A percentile compares a stretch with the other conserved stretches of the same genome.
phyloP scores from a whole-genome alignment of 2,888 invertebrate genomes.

The Ectemnius lituratus region DNA sequence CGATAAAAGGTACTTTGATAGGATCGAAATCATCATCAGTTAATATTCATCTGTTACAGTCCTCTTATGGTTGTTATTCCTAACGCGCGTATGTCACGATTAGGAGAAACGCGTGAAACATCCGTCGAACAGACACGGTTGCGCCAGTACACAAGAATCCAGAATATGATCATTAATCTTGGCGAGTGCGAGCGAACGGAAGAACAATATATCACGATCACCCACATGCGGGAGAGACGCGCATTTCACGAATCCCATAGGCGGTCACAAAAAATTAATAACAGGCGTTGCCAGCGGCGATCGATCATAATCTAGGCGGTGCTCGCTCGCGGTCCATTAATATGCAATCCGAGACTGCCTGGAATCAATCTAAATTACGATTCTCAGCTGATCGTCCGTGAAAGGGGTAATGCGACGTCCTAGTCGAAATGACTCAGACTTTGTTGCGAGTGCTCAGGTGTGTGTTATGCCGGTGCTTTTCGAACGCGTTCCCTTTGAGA shows the following conservation, averaged over 20 bases:
- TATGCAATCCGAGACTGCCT: constrained; percentile 41
- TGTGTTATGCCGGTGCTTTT: background rate
- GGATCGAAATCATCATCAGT: too few species aligned
- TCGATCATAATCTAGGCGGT: constrained; percentile 48
- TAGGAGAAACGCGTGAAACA: too few species aligned
- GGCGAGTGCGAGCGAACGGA: background rate
- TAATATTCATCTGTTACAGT: too few species aligned
- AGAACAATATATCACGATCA: constrained; percentile 1
- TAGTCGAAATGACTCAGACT: background rate
- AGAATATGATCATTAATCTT: background rate
- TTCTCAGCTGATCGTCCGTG: constrained; percentile 33
- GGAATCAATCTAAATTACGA: constrained; percentile 56
- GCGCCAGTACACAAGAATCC: background rate
- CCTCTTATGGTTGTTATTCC: too few species aligned
- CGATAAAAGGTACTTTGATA: too few species aligned
- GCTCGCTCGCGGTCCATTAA: constrained; percentile 46
- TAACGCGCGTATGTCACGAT: too few species aligned
- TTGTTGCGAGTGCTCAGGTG: background rate
- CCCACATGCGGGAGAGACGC: background rate
- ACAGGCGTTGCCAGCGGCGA: constrained; percentile 36
- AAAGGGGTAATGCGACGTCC: constrained; percentile 16
- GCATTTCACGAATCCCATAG: constrained; percentile 3
- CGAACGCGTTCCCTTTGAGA: constrained; percentile 23
- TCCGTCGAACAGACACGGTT: background rate
- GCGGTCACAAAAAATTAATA: constrained; percentile 46